A percentile compares a stretch with the other conserved stretches of the same genome.
Evolutionary conservation across 2,113 vertebrate species (phyloP).

Genomic region (Thunnus maccoyii): DNA sequence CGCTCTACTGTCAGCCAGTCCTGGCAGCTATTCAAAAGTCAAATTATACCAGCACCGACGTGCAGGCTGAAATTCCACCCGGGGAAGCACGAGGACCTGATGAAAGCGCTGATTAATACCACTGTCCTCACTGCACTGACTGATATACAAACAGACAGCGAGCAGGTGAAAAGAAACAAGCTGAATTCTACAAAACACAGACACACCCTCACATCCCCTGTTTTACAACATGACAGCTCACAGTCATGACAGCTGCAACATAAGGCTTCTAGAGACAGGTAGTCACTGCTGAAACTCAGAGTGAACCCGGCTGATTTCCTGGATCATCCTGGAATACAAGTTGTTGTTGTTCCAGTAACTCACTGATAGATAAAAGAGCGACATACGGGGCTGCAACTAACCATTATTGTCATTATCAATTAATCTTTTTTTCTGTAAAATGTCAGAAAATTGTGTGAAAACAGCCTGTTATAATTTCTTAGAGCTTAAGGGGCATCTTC

Average conservation of each 20-base stretch:
- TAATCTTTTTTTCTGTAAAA: too few species aligned
- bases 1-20: background rate
- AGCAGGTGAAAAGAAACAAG: slow-evolving; percentile 22
- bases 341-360: too few species aligned
- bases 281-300: too few species aligned
- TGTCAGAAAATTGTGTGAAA: too few species aligned
- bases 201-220: slow-evolving; percentile 23
- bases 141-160: background rate
- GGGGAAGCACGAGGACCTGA: background rate
- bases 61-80: slow-evolving; percentile 47
- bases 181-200: background rate
- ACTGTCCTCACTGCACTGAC: background rate
- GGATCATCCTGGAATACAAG: too few species aligned
- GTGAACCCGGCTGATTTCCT: background rate
- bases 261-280: background rate
- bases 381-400: too few species aligned
- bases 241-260: background rate
- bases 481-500: too few species aligned
- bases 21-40: slow-evolving; percentile 5
- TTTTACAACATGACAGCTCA: slow-evolving; percentile 6
- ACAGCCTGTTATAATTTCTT: too few species aligned
- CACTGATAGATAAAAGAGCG: too few species aligned
- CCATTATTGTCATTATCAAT: too few species aligned
- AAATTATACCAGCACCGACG: slow-evolving; percentile 8
- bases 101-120: slow-evolving; percentile 40